Percentiles rank a stretch among this genome's conserved stretches.
phyloP scores from a whole-genome alignment of 64 coral and sea anemone species.

The Porites australiensis region DNA sequence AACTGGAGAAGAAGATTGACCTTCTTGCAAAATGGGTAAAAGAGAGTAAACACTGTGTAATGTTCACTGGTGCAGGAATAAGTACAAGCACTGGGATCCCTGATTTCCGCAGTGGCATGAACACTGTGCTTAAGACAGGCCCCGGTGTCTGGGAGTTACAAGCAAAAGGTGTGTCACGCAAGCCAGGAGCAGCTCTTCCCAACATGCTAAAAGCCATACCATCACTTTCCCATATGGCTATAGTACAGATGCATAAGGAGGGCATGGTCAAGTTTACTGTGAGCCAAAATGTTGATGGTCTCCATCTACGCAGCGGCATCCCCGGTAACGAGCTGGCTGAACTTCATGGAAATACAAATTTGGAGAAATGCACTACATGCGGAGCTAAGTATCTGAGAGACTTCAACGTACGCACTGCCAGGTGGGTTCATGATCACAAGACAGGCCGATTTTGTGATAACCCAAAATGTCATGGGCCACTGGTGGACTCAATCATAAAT shows the following conservation, averaged over 20 bases:
- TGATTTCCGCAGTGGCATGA: slow-evolving; percentile 84
- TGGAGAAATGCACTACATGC: slow-evolving; percentile 80
- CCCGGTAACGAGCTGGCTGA: slow-evolving; percentile 64
- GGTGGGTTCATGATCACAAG: slow-evolving; percentile 57
- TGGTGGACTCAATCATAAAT: slow-evolving; percentile 86
- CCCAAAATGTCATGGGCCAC: slow-evolving; percentile 54
- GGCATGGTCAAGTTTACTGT: slow-evolving; percentile 78
- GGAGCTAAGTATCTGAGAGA: slow-evolving; percentile 74
- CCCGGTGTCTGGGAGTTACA: slow-evolving; percentile 84
- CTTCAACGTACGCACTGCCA: slow-evolving; percentile 76
- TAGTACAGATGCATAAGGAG: slow-evolving; percentile 68
- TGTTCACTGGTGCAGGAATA: slow-evolving; percentile 83
- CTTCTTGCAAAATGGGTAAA: slow-evolving; percentile 75
- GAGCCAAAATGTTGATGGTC: slow-evolving; percentile 85
- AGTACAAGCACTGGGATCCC: slow-evolving; percentile 91
- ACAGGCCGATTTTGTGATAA: slow-evolving; percentile 76
- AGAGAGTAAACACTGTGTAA: slow-evolving; percentile 74
- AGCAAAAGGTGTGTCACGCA: slow-evolving; percentile 64
- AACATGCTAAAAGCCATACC: slow-evolving; percentile 45
- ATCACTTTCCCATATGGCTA: slow-evolving; percentile 70
- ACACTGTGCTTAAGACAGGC: slow-evolving; percentile 81
- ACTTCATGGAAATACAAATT: slow-evolving; percentile 80
- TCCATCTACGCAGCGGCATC: slow-evolving; percentile 74
- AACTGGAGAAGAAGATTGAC: slow-evolving; percentile 71
- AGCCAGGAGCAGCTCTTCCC: not conserved